Percentiles rank a stretch among this genome's conserved stretches.
Evolutionary conservation across 2,113 vertebrate species (phyloP).

Genomic region (Microtus pennsylvanicus): DNA sequence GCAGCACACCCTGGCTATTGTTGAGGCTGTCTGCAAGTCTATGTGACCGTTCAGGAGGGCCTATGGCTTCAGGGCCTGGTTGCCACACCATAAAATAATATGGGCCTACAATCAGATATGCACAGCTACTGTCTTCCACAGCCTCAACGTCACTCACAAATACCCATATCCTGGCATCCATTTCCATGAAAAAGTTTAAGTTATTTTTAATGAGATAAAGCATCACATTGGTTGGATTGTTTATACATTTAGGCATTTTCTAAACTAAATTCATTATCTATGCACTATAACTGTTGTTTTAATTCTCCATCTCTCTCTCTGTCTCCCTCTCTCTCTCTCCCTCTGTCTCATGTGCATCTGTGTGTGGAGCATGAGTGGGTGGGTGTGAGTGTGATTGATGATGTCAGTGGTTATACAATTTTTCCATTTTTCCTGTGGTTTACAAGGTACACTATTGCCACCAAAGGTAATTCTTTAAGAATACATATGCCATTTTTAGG

Average conservation of each 20-base stretch:
- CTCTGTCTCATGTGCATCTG: no score
- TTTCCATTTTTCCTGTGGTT: background rate
- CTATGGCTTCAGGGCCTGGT: no score
- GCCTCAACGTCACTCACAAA: background rate
- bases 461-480: background rate
- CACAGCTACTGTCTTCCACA: background rate
- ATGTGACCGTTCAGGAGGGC: no score
- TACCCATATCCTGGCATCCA: background rate
- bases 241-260: background rate
- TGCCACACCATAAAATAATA: no score
- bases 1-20: no score
- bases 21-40: no score
- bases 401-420: background rate
- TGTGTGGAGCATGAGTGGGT: background rate
- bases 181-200: background rate
- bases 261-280: background rate
- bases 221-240: background rate
- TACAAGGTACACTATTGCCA: background rate
- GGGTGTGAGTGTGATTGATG: background rate
- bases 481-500: background rate
- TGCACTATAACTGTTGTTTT: background rate
- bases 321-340: background rate
- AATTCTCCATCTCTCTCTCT: background rate
- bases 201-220: background rate
- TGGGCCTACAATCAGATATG: no score